Evolutionary conservation across 2,888 invertebrate genomes (phyloP).

Genomic region (Leuctra nigra): DNA sequence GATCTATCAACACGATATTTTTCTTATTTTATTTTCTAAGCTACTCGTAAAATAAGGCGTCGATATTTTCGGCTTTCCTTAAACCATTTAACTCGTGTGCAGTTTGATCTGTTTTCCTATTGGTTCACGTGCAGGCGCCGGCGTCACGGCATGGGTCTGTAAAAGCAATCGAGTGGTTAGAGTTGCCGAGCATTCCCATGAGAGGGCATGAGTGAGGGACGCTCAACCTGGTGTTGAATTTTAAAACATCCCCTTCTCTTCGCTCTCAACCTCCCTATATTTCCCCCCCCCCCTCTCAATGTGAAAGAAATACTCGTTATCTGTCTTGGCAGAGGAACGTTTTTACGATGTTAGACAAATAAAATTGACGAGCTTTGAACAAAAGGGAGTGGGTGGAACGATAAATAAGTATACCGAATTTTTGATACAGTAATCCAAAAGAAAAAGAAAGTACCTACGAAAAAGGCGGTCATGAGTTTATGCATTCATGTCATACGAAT

Average conservation of each 20-base stretch:
- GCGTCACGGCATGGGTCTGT: no score
- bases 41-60: no score
- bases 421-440: conserved; percentile 8
- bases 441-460: not conserved
- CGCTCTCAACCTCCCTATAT: conserved; percentile 1
- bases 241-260: conserved; percentile 9
- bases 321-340: not conserved
- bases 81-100: conserved; percentile 7
- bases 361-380: conserved; percentile 9
- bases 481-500: no score
- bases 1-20: no score
- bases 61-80: conserved; percentile 1
- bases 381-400: not conserved
- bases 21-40: no score
- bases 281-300: conserved; percentile 1
- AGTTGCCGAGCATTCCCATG: conserved; percentile 8
- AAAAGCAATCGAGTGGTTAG: conserved; percentile 16
- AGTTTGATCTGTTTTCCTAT: conserved; percentile 12
- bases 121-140: not conserved
- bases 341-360: conserved; percentile 5
- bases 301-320: conserved; percentile 6
- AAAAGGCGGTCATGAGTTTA: no score
- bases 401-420: conserved; percentile 4
- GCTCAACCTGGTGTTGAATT: conserved; percentile 16
- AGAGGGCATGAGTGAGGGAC: conserved; percentile 11